Percentiles rank a stretch among this genome's conserved stretches.
Conservation (phyloP, 2,888 invertebrate genomes). For the Julus scanicus region DNA sequence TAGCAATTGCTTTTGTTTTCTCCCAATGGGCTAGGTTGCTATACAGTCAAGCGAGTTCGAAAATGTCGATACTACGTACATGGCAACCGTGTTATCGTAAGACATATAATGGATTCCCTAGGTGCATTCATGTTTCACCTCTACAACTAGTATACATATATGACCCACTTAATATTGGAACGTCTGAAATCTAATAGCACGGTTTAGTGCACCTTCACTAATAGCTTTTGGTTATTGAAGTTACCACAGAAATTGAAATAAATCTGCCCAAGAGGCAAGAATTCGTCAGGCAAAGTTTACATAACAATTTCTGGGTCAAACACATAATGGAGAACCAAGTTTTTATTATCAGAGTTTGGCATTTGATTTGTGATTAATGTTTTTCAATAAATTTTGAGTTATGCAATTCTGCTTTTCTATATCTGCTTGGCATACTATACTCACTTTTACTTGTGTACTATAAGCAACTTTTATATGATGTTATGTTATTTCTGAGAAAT, state of each 20-base stretch:
- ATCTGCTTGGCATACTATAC: too few relatives aligned
- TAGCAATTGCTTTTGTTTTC: conserved; percentile 42
- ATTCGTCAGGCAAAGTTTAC: not conserved
- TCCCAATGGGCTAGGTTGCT: conserved; percentile 2
- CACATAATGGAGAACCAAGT: not conserved
- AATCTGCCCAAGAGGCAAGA: not conserved
- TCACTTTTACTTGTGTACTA: too few relatives aligned
- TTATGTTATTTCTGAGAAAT: not conserved
- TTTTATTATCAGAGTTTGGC: not conserved
- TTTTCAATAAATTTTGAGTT: not conserved
- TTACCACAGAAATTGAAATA: not conserved
- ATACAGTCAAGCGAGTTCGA: not conserved
- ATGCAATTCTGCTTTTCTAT: not conserved
- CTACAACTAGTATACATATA: not conserved
- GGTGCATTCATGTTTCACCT: not conserved
- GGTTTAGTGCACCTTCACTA: conserved; percentile 6
- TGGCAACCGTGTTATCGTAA: not conserved
- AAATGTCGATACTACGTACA: not conserved
- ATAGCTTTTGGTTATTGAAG: not conserved
- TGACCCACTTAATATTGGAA: conserved; percentile 13
- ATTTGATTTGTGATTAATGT: not conserved
- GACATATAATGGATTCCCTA: not conserved
- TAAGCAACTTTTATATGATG: not conserved
- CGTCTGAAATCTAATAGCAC: not conserved
- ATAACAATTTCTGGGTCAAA: not conserved